These are phyloP conservation scores for Yponomeuta sedellus DNA, from an alignment of 2,888 invertebrate species.

Conservation along the genomic window DNA sequence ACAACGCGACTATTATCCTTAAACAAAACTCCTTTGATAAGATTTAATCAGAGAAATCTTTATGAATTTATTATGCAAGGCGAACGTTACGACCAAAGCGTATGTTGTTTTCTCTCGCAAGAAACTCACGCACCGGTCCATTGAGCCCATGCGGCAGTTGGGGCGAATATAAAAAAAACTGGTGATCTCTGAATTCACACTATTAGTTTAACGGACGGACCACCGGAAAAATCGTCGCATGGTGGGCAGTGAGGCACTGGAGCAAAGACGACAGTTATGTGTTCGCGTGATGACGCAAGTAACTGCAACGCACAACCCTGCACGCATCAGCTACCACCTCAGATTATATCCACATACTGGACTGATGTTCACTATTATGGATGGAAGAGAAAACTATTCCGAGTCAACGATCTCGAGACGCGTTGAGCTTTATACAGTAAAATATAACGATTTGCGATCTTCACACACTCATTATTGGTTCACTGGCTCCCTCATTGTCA, in stretches of 20 bases:
- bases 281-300: background rate
- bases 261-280: background rate
- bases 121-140: background rate
- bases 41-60: slow-evolving; percentile 3
- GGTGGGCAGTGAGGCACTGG: background rate
- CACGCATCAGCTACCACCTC: background rate
- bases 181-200: background rate
- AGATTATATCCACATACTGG: background rate
- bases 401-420: background rate
- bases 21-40: background rate
- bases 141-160: background rate
- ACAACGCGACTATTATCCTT: background rate
- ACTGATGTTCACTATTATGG: background rate
- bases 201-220: background rate
- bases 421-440: background rate
- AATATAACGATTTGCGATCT: no score
- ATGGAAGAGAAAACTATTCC: background rate
- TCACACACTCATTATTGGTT: no score
- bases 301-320: background rate
- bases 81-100: background rate
- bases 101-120: background rate
- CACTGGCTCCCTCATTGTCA: no score
- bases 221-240: background rate
- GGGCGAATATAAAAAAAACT: background rate
- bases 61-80: background rate